These are phyloP conservation scores for Antennarius maculatus DNA, from an alignment of 2,797 vertebrate genomes.

Conservation along the genomic window DNA sequence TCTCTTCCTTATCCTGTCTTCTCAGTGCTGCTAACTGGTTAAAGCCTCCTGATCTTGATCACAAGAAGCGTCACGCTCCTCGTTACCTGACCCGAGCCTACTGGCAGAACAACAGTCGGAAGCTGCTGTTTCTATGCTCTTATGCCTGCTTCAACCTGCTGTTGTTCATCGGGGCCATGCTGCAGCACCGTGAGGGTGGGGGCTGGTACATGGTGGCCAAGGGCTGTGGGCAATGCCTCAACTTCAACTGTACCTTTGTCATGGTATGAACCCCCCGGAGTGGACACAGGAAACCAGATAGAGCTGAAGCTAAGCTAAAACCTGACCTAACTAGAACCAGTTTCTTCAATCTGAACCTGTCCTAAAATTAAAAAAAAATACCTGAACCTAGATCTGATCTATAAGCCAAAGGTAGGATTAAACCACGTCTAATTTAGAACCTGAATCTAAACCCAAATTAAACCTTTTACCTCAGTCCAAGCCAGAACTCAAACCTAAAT, in stretches of 20 bases:
- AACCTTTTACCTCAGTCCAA: too few species aligned
- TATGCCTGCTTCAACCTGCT: slow-evolving; percentile 79
- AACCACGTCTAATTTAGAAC: too few species aligned
- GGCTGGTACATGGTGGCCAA: slow-evolving; percentile 82
- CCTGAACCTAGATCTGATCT: neutral
- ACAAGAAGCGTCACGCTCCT: slow-evolving; percentile 59
- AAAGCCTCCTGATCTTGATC: slow-evolving; percentile 74
- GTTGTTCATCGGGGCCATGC: slow-evolving; percentile 80
- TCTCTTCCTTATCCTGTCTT: neutral
- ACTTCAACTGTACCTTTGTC: slow-evolving; percentile 90
- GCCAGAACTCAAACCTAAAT: too few species aligned
- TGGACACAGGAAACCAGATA: too few species aligned
- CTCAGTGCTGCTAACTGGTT: slow-evolving; percentile 89
- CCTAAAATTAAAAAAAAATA: too few species aligned
- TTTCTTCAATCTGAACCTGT: too few species aligned
- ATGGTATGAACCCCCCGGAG: slow-evolving; percentile 72
- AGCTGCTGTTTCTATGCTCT: slow-evolving; percentile 82
- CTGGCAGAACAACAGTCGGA: slow-evolving; percentile 89
- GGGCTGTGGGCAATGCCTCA: slow-evolving; percentile 90
- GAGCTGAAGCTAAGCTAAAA: too few species aligned
- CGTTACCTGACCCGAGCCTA: slow-evolving; percentile 81
- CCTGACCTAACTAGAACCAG: too few species aligned
- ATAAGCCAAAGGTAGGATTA: too few species aligned
- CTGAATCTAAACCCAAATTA: too few species aligned
- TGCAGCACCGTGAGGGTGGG: slow-evolving; percentile 55